phyloP scores from a whole-genome alignment of 2,797 vertebrate genomes.

The Tangara arthus region DNA sequence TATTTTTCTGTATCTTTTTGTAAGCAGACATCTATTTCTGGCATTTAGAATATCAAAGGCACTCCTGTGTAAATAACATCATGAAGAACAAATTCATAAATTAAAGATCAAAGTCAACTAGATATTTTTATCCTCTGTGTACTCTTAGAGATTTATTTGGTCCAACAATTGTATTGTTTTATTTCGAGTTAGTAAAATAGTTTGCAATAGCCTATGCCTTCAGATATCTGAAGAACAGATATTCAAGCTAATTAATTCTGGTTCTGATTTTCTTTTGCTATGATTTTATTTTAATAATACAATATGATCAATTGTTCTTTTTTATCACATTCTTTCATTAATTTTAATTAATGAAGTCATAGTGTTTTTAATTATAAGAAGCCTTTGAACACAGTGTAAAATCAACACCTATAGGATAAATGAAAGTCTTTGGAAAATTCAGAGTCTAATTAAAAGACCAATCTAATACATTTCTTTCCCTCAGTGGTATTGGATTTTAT shows the following conservation, averaged over 20 bases:
- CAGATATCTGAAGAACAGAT: neutral
- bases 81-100: neutral
- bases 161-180: neutral
- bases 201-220: neutral
- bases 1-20: neutral
- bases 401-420: neutral
- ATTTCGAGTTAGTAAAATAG: neutral
- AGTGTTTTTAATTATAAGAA: neutral
- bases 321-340: neutral
- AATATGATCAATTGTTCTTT: neutral
- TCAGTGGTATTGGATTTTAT: neutral
- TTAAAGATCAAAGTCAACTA: neutral
- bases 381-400: neutral
- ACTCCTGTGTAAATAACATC: neutral
- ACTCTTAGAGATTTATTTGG: neutral
- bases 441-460: neutral
- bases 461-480: neutral
- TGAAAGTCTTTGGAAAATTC: neutral
- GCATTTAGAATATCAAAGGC: neutral
- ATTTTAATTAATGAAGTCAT: neutral
- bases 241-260: neutral
- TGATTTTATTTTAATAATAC: neutral
- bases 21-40: neutral
- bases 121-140: neutral
- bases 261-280: neutral